Evolutionary conservation across 2,113 vertebrate genomes (phyloP).

Genomic region (Neolamprologus fasciatus): DNA sequence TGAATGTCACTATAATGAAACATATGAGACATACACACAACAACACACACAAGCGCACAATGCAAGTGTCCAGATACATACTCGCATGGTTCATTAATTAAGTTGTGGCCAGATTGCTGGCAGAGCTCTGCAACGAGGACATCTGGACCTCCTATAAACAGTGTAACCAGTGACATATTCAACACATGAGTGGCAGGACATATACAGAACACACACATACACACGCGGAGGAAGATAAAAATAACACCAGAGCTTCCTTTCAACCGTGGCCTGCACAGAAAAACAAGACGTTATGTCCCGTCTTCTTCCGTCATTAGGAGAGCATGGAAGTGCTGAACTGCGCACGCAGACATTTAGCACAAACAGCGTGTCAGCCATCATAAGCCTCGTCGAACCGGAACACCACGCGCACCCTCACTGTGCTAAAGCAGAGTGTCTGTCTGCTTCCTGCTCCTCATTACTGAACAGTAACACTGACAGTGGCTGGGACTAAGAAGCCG

Average conservation of each 20-base stretch:
- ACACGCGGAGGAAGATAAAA: not conserved
- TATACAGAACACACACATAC: not conserved
- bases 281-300: conserved; percentile 21
- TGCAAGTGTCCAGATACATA: conserved; percentile 5
- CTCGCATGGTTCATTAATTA: conserved; percentile 24
- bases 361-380: conserved; percentile 17
- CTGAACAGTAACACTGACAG: conserved; percentile 4
- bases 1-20: not conserved
- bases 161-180: not conserved
- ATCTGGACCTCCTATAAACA: conserved; percentile 34
- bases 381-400: not conserved
- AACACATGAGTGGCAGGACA: not conserved
- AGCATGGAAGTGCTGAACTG: not conserved
- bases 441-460: conserved; percentile 36
- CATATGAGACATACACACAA: not conserved
- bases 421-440: conserved; percentile 15
- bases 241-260: not conserved
- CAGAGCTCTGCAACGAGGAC: not conserved
- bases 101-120: conserved; percentile 31
- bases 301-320: conserved; percentile 19
- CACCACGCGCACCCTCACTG: conserved; percentile 18
- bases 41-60: not conserved
- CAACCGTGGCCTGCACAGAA: not conserved
- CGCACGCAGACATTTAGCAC: not conserved
- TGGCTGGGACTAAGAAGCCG: not conserved